Conservation (phyloP, 2,113 vertebrate species). For the Campylorhamphus procurvoides region DNA sequence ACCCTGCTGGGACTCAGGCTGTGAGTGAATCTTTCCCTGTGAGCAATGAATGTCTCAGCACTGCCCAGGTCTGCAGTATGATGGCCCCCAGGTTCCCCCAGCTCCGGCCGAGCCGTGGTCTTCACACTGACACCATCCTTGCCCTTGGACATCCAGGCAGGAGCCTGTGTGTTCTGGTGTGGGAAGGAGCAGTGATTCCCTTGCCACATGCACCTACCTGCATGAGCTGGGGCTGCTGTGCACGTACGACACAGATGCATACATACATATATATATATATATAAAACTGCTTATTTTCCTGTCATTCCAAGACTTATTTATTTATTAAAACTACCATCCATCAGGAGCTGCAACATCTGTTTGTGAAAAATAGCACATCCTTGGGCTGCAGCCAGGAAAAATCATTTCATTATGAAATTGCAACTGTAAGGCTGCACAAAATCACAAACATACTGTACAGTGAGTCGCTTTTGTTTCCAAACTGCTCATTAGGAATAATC, state of each 20-base stretch:
- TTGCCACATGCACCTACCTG: neutral
- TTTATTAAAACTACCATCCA: conserved; percentile 37
- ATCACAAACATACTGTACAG: conserved; percentile 55
- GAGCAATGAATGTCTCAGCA: neutral
- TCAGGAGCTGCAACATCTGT: conserved; percentile 63
- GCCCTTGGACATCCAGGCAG: neutral
- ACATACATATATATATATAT: no score
- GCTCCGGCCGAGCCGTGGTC: neutral
- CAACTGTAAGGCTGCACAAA: conserved; percentile 19
- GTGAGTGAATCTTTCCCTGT: accelerated
- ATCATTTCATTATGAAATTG: conserved; percentile 20
- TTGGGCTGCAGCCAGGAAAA: conserved; percentile 59
- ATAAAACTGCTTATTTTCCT: neutral
- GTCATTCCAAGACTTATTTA: neutral
- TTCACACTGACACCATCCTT: neutral
- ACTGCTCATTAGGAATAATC: conserved; percentile 60
- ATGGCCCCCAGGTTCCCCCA: neutral
- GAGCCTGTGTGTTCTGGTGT: accelerated
- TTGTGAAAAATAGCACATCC: conserved; percentile 47
- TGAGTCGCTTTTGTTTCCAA: conserved; percentile 63
- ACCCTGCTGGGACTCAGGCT: neutral
- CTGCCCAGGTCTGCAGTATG: neutral
- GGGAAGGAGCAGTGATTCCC: neutral
- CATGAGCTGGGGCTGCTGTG: accelerated
- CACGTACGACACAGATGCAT: neutral